Percentiles rank a stretch among this genome's conserved stretches.
phyloP scores from a whole-genome alignment of 2,888 invertebrate genomes.

The Nemoura dubitans region DNA sequence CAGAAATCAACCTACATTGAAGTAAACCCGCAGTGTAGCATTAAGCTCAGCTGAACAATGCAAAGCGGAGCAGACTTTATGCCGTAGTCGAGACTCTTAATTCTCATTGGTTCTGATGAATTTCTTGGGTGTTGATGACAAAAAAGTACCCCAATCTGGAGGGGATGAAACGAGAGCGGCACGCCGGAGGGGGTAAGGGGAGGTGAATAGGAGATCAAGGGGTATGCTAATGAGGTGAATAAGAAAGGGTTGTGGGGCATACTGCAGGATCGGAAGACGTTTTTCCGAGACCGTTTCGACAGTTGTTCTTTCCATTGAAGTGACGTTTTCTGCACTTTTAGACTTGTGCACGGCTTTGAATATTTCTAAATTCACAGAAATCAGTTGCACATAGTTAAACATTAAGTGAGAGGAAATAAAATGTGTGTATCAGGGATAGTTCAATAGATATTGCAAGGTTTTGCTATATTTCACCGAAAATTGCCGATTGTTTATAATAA shows the following conservation, averaged over 20 bases:
- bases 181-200: conserved; percentile 29
- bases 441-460: too few relatives aligned
- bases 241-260: conserved; percentile 14
- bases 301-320: background rate
- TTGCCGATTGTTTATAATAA: background rate
- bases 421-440: too few relatives aligned
- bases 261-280: background rate
- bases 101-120: conserved; percentile 41
- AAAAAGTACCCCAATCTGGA: conserved; percentile 16
- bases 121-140: conserved; percentile 40
- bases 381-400: too few relatives aligned
- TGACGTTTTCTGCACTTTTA: background rate
- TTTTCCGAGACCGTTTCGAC: background rate
- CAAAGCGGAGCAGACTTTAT: background rate
- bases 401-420: too few relatives aligned
- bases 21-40: background rate
- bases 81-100: background rate
- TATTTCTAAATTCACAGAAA: too few relatives aligned
- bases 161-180: conserved; percentile 10
- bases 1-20: background rate
- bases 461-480: too few relatives aligned
- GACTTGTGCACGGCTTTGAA: too few relatives aligned
- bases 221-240: conserved; percentile 23
- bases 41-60: background rate
- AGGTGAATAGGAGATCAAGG: conserved; percentile 26